A percentile compares a stretch with the other conserved stretches of the same genome.
Conservation (phyloP, 2,113 vertebrate species). For the Aegithalos caudatus region DNA sequence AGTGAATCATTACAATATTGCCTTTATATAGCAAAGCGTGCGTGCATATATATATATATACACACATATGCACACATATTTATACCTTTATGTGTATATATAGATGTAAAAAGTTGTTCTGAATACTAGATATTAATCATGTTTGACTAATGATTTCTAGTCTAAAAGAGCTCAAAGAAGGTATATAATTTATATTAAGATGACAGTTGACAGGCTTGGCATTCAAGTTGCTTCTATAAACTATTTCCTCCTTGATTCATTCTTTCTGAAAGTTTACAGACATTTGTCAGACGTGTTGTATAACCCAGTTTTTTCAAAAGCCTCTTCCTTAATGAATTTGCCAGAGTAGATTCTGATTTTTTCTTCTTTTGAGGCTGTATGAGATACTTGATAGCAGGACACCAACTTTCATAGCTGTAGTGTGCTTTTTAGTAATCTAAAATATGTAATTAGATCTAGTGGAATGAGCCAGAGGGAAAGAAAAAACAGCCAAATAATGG, state of each 20-base stretch:
- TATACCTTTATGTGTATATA: neutral
- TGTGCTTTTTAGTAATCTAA: neutral
- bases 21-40: neutral
- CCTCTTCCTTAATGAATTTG: neutral
- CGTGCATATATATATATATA: accelerated
- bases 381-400: neutral
- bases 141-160: neutral
- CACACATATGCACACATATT: neutral
- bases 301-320: neutral
- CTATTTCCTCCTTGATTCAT: neutral
- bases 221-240: neutral
- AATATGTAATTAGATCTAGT: neutral
- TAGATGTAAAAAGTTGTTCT: neutral
- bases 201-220: neutral
- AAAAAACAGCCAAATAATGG: neutral
- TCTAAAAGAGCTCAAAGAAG: neutral
- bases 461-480: neutral
- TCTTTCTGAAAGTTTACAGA: neutral
- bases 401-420: neutral
- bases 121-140: neutral
- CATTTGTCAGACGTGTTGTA: neutral
- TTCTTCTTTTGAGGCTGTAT: neutral
- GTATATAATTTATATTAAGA: neutral
- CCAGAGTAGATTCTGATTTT: neutral
- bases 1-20: too few relatives aligned